Percentiles rank a stretch among this genome's conserved stretches.
These are phyloP conservation scores for Mionectes macconnelli DNA, from an alignment of 2,113 vertebrate genomes.

Conservation along the genomic window DNA sequence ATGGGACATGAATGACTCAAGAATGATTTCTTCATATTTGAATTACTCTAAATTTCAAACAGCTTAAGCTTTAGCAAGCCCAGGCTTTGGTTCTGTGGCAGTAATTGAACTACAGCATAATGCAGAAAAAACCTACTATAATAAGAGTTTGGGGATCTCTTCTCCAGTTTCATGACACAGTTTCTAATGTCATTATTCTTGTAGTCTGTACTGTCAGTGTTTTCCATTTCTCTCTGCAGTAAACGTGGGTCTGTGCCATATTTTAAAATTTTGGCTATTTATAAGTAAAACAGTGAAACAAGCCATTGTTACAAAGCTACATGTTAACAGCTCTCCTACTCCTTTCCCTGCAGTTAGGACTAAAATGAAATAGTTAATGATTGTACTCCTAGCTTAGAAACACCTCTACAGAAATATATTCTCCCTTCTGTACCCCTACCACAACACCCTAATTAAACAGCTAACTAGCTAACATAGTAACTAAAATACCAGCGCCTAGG, in stretches of 20 bases:
- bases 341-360: neutral
- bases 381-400: neutral
- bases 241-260: neutral
- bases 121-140: too few species aligned
- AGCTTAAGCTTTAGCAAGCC: neutral
- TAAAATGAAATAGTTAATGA: neutral
- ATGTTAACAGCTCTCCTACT: neutral
- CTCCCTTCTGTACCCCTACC: neutral
- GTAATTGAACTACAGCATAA: neutral
- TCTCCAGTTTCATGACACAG: neutral
- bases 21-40: neutral
- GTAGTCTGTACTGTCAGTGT: neutral
- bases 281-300: neutral
- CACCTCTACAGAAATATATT: neutral
- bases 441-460: neutral
- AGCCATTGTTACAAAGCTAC: neutral
- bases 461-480: neutral
- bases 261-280: neutral
- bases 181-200: neutral
- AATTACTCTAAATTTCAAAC: neutral
- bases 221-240: neutral
- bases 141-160: too few species aligned
- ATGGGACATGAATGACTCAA: neutral
- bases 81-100: neutral
- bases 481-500: neutral